Evolutionary conservation across 1,140 invertebrate genomes (phyloP), one percentile per base, ranked within the genome.

Genomic region (Palaemon carinicauda): DNA sequence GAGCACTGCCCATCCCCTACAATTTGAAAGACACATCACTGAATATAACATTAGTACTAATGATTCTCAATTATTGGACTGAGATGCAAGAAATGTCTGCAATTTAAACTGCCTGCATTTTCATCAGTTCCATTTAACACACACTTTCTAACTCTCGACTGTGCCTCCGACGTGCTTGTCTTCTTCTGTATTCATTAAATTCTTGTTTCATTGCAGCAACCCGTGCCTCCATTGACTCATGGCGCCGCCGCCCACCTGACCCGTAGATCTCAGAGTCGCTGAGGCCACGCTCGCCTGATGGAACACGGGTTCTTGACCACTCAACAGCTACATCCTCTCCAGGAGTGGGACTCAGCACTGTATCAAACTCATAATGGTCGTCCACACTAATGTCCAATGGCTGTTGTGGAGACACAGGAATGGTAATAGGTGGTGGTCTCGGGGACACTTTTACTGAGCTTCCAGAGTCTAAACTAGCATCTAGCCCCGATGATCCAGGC

Each of bases 201-300:
- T 98, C 97, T 91, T 98, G 96, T 90, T 98, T 97, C 95, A 98
- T 97, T 50, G 96, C 96, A 89, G 97, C 96, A 80, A 98, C 96
- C 75, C 97, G 93, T 4, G 96, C 96, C 90, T 97, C 96, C 89
- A 97, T 96, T 91, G 96, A 96, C 89, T 96, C 95, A 75, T 95
- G 94, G 71, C 89, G 88, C 82, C 88, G 89, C 71, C 81, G 80
- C 41, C 90, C 84, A 83, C 84, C 84, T 87, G 86, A 82, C 69
- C 87, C 89, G 82, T 91, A 91, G 41, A 92, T 89, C 89, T 91
- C 91, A 78, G 91, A 91, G 86, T 92, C 91, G 87, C 91, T 91
- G 77, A 91, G 89, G 52, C 91, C 91, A 52, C 90, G 87, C 89
- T 84, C 88, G 88, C 89, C 90, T 60, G 88, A 90, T 60, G 89